Evolutionary conservation across 1,140 invertebrate species (phyloP).

Genomic region (Anastrepha obliqua): DNA sequence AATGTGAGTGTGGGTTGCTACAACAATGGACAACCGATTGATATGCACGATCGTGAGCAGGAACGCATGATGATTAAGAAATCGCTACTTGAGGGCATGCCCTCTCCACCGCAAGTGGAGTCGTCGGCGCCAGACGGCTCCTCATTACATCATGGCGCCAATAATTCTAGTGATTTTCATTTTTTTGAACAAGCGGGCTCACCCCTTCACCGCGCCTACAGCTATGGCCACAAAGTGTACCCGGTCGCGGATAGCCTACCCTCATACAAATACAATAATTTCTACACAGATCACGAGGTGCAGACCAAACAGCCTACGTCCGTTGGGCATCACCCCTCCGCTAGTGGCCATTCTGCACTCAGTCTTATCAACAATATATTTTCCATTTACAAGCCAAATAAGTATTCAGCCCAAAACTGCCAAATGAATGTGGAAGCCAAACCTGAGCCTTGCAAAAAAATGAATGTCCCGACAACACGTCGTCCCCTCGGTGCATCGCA

Average conservation of each 20-base stretch:
- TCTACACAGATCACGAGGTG: constrained; percentile 67
- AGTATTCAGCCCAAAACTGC: constrained; percentile 73
- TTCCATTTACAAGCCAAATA: constrained; percentile 74
- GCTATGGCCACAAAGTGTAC: constrained; percentile 70
- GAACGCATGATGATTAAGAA: constrained; percentile 73
- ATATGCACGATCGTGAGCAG: constrained; percentile 71
- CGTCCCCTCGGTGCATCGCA: constrained; percentile 63
- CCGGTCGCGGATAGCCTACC: constrained; percentile 68
- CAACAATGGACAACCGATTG: constrained; percentile 72
- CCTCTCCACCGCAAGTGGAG: constrained; percentile 67
- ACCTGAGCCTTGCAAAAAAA: constrained; percentile 75
- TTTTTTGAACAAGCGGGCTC: constrained; percentile 71
- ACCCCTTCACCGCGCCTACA: constrained; percentile 59
- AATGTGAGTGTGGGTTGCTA: constrained; percentile 72
- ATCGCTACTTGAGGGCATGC: constrained; percentile 71
- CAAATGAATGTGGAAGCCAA: constrained; percentile 73
- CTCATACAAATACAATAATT: constrained; percentile 73
- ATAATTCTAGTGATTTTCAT: constrained; percentile 62
- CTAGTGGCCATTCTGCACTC: constrained; percentile 68
- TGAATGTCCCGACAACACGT: constrained; percentile 71
- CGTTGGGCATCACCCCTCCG: constrained; percentile 66
- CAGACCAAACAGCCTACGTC: constrained; percentile 69
- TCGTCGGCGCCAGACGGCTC: constrained; percentile 10
- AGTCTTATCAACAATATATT: constrained; percentile 75
- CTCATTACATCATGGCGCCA: constrained; percentile 46